Conservation (phyloP, 2,888 invertebrate genomes). For the Acleris cristana region DNA sequence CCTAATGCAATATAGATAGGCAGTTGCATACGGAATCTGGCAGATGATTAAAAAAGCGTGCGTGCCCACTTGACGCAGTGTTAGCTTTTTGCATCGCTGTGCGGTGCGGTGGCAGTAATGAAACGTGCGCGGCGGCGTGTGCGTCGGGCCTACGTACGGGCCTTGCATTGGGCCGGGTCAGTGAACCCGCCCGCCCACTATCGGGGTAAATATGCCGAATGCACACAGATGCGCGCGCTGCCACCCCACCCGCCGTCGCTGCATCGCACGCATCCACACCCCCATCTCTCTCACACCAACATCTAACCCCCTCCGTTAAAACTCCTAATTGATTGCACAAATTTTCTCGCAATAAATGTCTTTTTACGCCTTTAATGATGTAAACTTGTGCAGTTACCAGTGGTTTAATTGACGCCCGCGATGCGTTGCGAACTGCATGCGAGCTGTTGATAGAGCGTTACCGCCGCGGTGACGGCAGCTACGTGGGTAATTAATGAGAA, state of each 20-base stretch:
- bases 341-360: constrained; percentile 83
- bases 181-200: constrained; percentile 81
- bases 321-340: constrained; percentile 84
- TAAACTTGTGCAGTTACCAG: constrained; percentile 77
- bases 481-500: constrained; percentile 73
- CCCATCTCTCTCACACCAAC: constrained; percentile 45
- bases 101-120: constrained; percentile 75
- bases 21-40: constrained; percentile 45
- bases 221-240: constrained; percentile 83
- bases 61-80: constrained; percentile 78
- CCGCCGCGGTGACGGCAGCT: constrained; percentile 52
- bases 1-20: constrained; percentile 28
- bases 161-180: constrained; percentile 83
- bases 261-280: constrained; percentile 74
- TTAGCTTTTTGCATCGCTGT: constrained; percentile 71
- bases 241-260: constrained; percentile 62
- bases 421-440: constrained; percentile 62
- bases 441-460: constrained; percentile 47
- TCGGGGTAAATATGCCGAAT: constrained; percentile 84
- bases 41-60: constrained; percentile 68
- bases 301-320: constrained; percentile 64
- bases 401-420: constrained; percentile 74
- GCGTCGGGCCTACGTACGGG: constrained; percentile 77
- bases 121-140: constrained; percentile 68
- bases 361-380: constrained; percentile 82